Conservation (phyloP, 2,797 vertebrate genomes). For the Acanthurus leucopareius region DNA sequence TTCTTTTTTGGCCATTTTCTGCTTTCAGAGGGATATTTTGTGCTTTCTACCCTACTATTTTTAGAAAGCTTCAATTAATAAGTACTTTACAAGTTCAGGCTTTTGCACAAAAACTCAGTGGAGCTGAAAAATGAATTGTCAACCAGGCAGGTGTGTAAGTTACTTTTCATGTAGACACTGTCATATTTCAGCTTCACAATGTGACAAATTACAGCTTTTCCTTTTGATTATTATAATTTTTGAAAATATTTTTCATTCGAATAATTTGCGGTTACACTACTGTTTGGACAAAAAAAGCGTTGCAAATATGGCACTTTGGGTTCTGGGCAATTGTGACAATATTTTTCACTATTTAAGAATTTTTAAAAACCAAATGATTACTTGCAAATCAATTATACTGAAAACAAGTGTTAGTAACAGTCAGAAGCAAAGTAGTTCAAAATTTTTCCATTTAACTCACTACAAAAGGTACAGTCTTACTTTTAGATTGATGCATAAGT, state of each 20-base stretch:
- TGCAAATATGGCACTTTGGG: not conserved
- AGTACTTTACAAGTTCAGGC: too few species aligned
- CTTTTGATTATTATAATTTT: not conserved
- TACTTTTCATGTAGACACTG: too few species aligned
- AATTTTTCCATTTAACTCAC: not conserved
- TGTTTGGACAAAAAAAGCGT: not conserved
- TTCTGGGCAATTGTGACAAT: not conserved
- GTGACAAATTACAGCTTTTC: too few species aligned
- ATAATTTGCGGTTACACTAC: not conserved
- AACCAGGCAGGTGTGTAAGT: too few species aligned
- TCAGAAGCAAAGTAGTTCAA: not conserved
- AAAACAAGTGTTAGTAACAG: not conserved
- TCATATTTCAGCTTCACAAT: too few species aligned
- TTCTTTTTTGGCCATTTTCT: too few species aligned
- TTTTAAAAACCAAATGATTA: not conserved
- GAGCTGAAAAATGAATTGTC: too few species aligned
- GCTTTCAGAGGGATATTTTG: too few species aligned
- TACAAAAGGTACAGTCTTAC: not conserved
- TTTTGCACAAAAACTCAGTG: too few species aligned
- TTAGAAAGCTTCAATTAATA: too few species aligned
- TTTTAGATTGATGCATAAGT: not conserved
- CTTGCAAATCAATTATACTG: not conserved
- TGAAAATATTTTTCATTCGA: too few species aligned
- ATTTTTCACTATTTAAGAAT: not conserved
- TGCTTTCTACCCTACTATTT: too few species aligned